Evolutionary conservation across 2,888 invertebrate species (phyloP), one percentile per base, ranked within the genome.

Genomic region (Acleris emargana): DNA sequence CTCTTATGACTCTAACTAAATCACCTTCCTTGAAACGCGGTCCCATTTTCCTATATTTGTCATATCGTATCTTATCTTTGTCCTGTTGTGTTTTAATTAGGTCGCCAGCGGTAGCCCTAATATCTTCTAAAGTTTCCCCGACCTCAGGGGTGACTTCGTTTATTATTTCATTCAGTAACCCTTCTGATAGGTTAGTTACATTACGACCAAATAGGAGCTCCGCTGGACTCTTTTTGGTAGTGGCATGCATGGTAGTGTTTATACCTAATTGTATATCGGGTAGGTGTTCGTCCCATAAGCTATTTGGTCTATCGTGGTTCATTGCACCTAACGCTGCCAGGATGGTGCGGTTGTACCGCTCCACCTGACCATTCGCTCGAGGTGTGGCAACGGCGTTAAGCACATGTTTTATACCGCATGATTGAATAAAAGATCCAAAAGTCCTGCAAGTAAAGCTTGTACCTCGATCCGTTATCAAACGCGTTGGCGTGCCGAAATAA

Each of bases 121-220:
- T 17, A 3, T 67, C 45, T 6, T 58, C 32, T 43, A 69, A 18
- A 18, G 9, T 57, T 50, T 61, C 42, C 9, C 45, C 52, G 5
- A n/a, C 38, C 3, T 47, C 17, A 25, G 18, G 18, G 0, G 38
- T 20, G 28, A 43, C 60, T 11, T 68, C 69, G 2, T 50, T n/a
- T 18, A 57, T 64, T 9, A 67, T 13, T 4, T 68, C 67, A 58
- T 52, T 68, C 9, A 70, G 51, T 5, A 71, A 5, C 28, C 63
- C 68, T 52, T 70, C 63, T 0, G 72, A 58, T 1, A 68, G 62
- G 43, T 67, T 71, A 5, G 51, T 67, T 45, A 45, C 3, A n/a
- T 58, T 71, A 3, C 57, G 50, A 0, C 73, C 72, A 22, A 73
- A 73, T 5, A 73, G 55, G 1, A 73, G 43, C 50, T 73, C 73